Evolutionary conservation across 2,797 vertebrate species (phyloP).

Genomic region (Allenopithecus nigroviridis): DNA sequence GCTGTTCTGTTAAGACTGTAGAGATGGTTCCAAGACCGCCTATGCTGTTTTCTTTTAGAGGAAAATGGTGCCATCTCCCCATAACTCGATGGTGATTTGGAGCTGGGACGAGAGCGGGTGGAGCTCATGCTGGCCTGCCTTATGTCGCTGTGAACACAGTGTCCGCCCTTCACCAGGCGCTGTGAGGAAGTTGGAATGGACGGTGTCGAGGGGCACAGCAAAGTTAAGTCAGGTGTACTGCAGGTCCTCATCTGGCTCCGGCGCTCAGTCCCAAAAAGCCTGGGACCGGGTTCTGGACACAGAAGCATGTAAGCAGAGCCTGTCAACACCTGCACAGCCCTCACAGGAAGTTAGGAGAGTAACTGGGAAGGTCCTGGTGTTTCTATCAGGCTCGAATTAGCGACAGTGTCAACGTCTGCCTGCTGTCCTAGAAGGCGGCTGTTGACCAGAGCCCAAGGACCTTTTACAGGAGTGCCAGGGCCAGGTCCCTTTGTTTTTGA

Average conservation of each 20-base stretch:
- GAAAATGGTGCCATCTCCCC: background rate
- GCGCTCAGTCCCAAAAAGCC: accelerated
- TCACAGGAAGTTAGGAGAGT: accelerated
- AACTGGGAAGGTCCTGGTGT: background rate
- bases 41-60: background rate
- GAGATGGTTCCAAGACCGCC: background rate
- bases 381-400: accelerated
- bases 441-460: background rate
- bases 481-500: accelerated
- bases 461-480: accelerated
- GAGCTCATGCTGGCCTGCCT: background rate
- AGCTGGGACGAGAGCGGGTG: background rate
- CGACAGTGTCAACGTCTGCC: accelerated
- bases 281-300: too few species aligned
- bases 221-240: background rate
- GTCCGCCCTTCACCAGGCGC: background rate
- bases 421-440: background rate
- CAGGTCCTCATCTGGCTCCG: background rate
- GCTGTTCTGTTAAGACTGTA: accelerated
- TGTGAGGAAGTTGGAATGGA: background rate
- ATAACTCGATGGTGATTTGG: background rate
- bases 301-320: background rate
- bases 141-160: background rate
- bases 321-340: background rate
- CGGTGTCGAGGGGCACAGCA: background rate